Percentiles rank a stretch among this genome's conserved stretches.
These are phyloP conservation scores for Diploptera punctata DNA, from an alignment of 2,888 invertebrate species.

Conservation along the genomic window DNA sequence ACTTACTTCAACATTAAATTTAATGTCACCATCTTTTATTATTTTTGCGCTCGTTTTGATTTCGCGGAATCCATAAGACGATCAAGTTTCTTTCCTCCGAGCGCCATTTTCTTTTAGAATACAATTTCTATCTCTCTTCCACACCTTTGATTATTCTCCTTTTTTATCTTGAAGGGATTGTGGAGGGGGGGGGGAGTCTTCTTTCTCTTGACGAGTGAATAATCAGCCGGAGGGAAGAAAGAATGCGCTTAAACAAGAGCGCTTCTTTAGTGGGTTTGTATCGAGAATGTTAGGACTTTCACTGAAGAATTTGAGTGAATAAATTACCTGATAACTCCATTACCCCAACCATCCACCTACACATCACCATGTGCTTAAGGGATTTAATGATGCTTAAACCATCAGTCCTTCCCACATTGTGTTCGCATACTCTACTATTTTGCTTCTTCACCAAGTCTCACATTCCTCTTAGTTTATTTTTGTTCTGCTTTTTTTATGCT, in stretches of 20 bases:
- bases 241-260: constrained; percentile 9
- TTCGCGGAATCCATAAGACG: neutral
- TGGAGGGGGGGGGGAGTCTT: neutral
- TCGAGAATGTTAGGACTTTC: constrained; percentile 15
- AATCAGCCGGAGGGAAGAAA: constrained; percentile 4
- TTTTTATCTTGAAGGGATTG: neutral
- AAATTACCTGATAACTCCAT: constrained; percentile 22
- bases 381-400: neutral
- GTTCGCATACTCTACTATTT: neutral
- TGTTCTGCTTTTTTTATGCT: too few relatives aligned
- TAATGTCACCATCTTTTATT: neutral
- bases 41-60: neutral
- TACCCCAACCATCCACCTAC: constrained; percentile 1
- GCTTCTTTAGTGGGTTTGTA: constrained; percentile 15
- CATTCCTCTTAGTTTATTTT: too few relatives aligned
- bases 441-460: neutral
- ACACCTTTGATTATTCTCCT: neutral
- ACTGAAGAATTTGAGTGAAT: constrained; percentile 16
- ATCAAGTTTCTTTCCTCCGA: too few relatives aligned
- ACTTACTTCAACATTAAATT: too few relatives aligned
- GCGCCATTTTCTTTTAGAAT: neutral
- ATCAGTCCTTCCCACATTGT: neutral
- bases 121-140: neutral
- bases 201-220: constrained; percentile 18
- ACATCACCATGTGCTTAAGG: constrained; percentile 1